phyloP scores from a whole-genome alignment of 1,140 invertebrate genomes.

The Calliopsis andreniformis region DNA sequence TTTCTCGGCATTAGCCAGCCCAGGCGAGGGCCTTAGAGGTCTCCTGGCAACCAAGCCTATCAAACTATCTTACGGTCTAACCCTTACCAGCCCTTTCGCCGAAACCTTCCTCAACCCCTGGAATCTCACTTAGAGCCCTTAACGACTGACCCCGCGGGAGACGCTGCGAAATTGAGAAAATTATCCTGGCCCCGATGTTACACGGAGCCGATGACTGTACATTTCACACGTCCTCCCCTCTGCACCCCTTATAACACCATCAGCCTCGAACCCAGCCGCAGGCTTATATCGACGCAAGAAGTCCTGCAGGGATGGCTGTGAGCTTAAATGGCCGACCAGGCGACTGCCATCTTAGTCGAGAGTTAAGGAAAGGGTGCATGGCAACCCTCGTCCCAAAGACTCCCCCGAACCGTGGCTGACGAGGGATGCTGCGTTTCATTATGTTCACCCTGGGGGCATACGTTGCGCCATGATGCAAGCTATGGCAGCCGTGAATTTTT shows the following conservation, averaged over 20 bases:
- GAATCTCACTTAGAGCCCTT: constrained; percentile 80
- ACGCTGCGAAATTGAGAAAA: constrained; percentile 81
- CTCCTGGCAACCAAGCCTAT: constrained; percentile 81
- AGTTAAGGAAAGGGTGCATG: constrained; percentile 76
- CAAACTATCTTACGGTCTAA: constrained; percentile 80
- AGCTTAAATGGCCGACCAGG: constrained; percentile 60
- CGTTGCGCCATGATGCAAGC: constrained; percentile 31
- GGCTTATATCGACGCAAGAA: constrained; percentile 56
- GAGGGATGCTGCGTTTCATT: constrained; percentile 48
- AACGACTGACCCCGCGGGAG: constrained; percentile 80
- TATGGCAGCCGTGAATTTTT: constrained; percentile 1
- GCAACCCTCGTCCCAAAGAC: constrained; percentile 52
- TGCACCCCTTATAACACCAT: constrained; percentile 6
- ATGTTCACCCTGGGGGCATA: constrained; percentile 22
- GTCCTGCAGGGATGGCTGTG: constrained; percentile 40
- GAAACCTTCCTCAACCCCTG: constrained; percentile 66
- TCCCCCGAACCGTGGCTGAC: constrained; percentile 5
- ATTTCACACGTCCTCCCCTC: constrained; percentile 68
- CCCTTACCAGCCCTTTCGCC: constrained; percentile 68
- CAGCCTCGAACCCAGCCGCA: constrained; percentile 27
- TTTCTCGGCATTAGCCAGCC: constrained; percentile 74
- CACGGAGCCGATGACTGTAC: constrained; percentile 71
- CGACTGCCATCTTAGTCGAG: constrained; percentile 78
- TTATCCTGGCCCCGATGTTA: constrained; percentile 76
- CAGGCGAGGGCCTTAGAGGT: constrained; percentile 73